phyloP scores from a whole-genome alignment of 2,797 vertebrate genomes.

The Hippoglossus hippoglossus region DNA sequence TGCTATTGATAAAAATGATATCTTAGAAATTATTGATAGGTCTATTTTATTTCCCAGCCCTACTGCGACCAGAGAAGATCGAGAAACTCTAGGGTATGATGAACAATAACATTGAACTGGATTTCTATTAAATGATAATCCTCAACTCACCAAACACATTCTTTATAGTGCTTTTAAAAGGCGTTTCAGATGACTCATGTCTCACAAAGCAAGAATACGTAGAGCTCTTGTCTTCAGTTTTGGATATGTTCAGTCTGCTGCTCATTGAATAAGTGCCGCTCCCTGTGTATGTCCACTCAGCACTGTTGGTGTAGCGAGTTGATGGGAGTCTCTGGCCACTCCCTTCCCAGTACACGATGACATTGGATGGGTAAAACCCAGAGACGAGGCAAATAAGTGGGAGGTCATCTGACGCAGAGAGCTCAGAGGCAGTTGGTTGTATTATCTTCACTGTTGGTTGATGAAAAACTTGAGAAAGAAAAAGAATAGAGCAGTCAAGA shows the following conservation, averaged over 20 bases:
- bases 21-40: too few species aligned
- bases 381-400: conserved; percentile 70
- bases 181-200: conserved; percentile 71
- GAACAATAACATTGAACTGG: too few species aligned
- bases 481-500: background rate
- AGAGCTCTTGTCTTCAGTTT: conserved; percentile 29
- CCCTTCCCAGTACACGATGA: conserved; percentile 72
- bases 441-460: conserved; percentile 70
- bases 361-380: conserved; percentile 74
- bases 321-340: conserved; percentile 45
- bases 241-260: conserved; percentile 66
- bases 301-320: conserved; percentile 62
- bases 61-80: too few species aligned
- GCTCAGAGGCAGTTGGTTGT: conserved; percentile 54
- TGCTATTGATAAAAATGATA: too few species aligned
- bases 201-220: conserved; percentile 72
- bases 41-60: too few species aligned
- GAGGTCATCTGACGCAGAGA: conserved; percentile 19
- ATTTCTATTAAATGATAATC: background rate
- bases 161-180: conserved; percentile 34
- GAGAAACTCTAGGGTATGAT: too few species aligned
- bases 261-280: conserved; percentile 63
- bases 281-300: conserved; percentile 42
- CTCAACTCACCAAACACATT: conserved; percentile 74
- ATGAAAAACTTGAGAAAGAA: conserved; percentile 50